Conservation (phyloP, 2,888 invertebrate species). For the Emesis russula region DNA sequence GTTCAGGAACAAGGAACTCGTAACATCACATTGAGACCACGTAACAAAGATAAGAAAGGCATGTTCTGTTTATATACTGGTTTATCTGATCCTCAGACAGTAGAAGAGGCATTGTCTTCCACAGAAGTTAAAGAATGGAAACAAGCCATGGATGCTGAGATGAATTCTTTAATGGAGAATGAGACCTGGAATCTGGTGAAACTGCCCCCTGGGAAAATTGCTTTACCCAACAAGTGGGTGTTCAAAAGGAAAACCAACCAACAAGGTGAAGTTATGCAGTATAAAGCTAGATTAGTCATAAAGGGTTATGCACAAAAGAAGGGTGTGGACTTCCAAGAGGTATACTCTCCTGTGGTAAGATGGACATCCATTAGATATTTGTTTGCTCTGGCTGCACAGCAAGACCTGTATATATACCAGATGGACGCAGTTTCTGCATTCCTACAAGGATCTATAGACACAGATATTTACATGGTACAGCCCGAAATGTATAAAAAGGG, state of each 20-base stretch:
- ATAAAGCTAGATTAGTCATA: conserved; percentile 63
- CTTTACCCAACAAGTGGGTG: conserved; percentile 63
- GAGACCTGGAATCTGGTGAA: conserved; percentile 4
- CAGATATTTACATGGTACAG: conserved; percentile 73
- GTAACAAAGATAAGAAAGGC: background rate
- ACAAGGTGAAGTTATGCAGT: conserved; percentile 47
- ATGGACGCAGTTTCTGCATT: conserved; percentile 81
- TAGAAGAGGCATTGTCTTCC: conserved; percentile 19
- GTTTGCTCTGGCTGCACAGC: conserved; percentile 63
- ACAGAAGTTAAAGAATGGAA: conserved; percentile 10
- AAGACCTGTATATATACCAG: conserved; percentile 56
- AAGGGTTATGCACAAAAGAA: conserved; percentile 36
- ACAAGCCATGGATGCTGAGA: conserved; percentile 18
- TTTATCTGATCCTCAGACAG: conserved; percentile 25
- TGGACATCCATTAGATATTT: conserved; percentile 70
- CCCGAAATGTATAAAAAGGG: conserved; percentile 59
- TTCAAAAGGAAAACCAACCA: conserved; percentile 69
- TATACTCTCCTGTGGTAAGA: conserved; percentile 71
- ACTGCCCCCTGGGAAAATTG: conserved; percentile 27
- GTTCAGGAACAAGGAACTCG: background rate
- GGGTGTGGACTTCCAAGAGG: background rate
- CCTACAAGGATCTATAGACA: conserved; percentile 75
- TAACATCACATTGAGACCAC: conserved; percentile 22
- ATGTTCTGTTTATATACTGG: background rate
- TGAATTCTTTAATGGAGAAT: conserved; percentile 14